Evolutionary conservation across 2,797 vertebrate genomes (phyloP).

Genomic region (Acanthurus tractus): DNA sequence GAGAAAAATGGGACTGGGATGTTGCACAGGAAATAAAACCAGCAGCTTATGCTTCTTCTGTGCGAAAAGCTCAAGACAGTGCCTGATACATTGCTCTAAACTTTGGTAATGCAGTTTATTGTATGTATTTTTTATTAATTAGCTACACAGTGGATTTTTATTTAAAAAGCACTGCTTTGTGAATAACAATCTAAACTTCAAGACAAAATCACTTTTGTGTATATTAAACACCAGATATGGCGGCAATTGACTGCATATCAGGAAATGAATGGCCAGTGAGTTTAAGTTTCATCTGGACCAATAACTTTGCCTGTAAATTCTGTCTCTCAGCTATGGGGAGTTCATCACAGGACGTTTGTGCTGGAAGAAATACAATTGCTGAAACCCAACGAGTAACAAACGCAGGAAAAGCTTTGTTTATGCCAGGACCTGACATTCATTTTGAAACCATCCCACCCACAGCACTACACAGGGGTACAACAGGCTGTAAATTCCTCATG

Average conservation of each 20-base stretch:
- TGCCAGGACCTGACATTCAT: slow-evolving; percentile 36
- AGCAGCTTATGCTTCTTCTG: neutral
- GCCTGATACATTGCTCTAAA: neutral
- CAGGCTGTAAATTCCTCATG: neutral
- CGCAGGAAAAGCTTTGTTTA: slow-evolving; percentile 70
- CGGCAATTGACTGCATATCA: neutral
- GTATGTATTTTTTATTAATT: too few species aligned
- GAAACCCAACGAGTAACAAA: slow-evolving; percentile 58
- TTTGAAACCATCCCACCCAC: slow-evolving; percentile 16
- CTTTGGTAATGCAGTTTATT: neutral
- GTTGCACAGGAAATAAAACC: neutral
- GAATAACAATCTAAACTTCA: neutral
- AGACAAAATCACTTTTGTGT: neutral
- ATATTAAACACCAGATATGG: neutral
- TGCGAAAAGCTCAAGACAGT: neutral
- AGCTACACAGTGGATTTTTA: neutral
- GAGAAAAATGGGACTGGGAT: slow-evolving; percentile 1
- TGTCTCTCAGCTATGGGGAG: neutral
- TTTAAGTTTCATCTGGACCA: neutral
- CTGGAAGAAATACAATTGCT: slow-evolving; percentile 21
- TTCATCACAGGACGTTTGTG: neutral
- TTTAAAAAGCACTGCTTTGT: neutral
- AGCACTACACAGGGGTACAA: neutral
- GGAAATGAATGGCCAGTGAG: neutral
- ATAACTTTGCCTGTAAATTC: neutral